Evolutionary conservation across 2,797 vertebrate species (phyloP).

Genomic region (Galago senegalensis): DNA sequence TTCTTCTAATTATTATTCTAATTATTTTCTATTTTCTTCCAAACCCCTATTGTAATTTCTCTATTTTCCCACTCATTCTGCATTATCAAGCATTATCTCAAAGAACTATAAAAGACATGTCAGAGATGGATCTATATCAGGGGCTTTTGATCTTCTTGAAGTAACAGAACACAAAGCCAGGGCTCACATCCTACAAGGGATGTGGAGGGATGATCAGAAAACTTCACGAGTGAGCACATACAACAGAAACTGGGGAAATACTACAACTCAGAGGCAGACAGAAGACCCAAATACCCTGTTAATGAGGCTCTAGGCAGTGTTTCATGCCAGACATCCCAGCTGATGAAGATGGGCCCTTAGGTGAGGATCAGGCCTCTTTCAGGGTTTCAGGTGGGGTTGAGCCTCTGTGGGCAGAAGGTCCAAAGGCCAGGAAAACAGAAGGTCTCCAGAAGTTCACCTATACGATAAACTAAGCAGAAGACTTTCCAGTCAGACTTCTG

Average conservation of each 20-base stretch:
- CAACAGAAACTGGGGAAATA: neutral
- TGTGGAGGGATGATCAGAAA: neutral
- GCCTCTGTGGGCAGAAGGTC: neutral
- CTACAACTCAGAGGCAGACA: neutral
- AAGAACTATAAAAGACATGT: conserved; percentile 57
- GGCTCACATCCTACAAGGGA: neutral
- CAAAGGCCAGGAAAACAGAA: neutral
- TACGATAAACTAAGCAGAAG: neutral
- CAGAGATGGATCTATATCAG: neutral
- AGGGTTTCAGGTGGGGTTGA: neutral
- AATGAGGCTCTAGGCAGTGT: neutral
- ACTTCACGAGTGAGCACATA: neutral
- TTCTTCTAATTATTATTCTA: conserved; percentile 74
- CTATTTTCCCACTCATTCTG: conserved; percentile 57
- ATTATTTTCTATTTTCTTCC: conserved; percentile 80
- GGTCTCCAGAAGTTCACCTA: neutral
- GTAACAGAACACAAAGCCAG: neutral
- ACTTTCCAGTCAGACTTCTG: neutral
- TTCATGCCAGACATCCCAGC: too few species aligned
- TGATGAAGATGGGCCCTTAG: neutral
- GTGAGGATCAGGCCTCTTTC: neutral
- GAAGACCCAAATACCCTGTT: neutral
- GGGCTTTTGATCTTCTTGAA: neutral
- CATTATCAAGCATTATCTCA: conserved; percentile 54
- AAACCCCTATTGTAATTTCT: conserved; percentile 57